Evolutionary conservation across 2,797 vertebrate genomes (phyloP).

Genomic region (Paramormyrops hopkinsi): DNA sequence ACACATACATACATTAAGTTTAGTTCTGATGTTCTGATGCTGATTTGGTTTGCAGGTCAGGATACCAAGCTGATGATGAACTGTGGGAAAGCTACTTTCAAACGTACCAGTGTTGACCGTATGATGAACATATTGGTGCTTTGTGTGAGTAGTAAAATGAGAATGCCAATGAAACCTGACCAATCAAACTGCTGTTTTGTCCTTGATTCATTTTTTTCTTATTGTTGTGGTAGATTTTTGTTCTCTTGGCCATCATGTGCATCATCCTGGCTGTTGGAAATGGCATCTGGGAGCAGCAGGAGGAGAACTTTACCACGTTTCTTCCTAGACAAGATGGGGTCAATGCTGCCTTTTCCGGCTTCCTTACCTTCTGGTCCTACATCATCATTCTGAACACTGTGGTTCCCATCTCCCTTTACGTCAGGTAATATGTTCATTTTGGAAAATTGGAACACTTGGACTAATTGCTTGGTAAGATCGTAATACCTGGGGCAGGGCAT

Average conservation of each 20-base stretch:
- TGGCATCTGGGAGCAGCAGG: conserved; percentile 73
- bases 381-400: conserved; percentile 95
- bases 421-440: conserved; percentile 65
- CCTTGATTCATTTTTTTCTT: background rate
- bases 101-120: conserved; percentile 84
- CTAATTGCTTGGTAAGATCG: background rate
- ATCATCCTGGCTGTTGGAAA: conserved; percentile 80
- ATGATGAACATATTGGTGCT: conserved; percentile 88
- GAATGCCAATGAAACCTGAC: background rate
- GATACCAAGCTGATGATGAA: conserved; percentile 98
- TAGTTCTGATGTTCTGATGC: background rate
- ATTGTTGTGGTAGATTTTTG: conserved; percentile 71
- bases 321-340: conserved; percentile 67
- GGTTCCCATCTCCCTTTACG: conserved; percentile 93
- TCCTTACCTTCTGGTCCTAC: conserved; percentile 93
- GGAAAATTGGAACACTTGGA: background rate
- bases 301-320: conserved; percentile 76
- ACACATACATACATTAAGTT: background rate
- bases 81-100: conserved; percentile 80
- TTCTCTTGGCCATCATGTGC: conserved; percentile 79
- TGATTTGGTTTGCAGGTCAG: conserved; percentile 65
- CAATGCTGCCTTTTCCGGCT: conserved; percentile 60
- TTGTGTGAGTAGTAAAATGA: conserved; percentile 65
- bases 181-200: background rate
- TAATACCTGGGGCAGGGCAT: background rate